Evolutionary conservation across 2,797 vertebrate genomes (phyloP), one percentile per base, ranked within the genome.

Genomic region (Tapirus indicus): DNA sequence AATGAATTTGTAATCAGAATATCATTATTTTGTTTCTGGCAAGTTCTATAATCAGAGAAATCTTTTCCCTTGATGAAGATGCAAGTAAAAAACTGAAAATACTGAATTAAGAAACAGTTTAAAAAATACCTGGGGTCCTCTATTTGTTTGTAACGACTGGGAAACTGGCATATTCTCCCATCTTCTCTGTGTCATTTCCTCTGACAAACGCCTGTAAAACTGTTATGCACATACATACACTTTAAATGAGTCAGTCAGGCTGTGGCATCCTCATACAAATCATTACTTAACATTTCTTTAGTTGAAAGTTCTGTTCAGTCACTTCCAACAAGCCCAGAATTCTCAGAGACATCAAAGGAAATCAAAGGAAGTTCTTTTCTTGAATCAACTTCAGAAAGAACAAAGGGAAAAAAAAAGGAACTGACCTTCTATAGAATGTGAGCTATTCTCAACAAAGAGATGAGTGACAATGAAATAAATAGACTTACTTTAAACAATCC

Each of bases 181-280:
- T 97, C 99, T 99, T 98, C 99, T 99, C 87, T 99, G 99, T 16
- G 99, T 99, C 98, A 99, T 99, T 98, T 99, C 99, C 98, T 99
- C 99, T 13, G 99, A 99, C 88, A 99, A 98, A 92, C 99, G 99
- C 97, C 99, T 99, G 89, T 99, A 99, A 99, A 99, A 99, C 99
- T 99, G 91, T 92, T 68, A 72, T 0, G 17, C 38, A 91, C 14
- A 92, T 4, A 74, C 18, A 94, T 4, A 84, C 2, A 62, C 14
- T 54, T 79, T 52, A 94, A 90, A 27, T 56, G 12, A 96, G 13
- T 69, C 32, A 58, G 71, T 75, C 72, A 78, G 58, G 68, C 16
- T 68, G 62, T 25, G 11, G 72, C 58, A 85, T 29, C 72, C 56
- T 88, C 3, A 0, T 16, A 74, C 16, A 87, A 74, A 35, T 75